phyloP scores from a whole-genome alignment of 2,888 invertebrate genomes.

The Napeogenes inachia region DNA sequence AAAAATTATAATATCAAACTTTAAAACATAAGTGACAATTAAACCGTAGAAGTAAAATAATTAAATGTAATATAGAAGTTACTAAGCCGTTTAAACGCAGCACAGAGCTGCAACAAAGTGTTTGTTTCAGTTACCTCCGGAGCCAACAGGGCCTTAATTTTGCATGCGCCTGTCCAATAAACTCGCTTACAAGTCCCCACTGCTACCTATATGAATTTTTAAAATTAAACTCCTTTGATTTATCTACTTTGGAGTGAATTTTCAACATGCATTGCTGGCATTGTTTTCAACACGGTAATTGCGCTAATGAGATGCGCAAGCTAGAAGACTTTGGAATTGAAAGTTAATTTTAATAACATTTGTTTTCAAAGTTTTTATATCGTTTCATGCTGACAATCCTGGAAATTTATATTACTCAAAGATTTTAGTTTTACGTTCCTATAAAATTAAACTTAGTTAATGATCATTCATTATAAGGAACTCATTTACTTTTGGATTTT shows the following conservation, averaged over 20 bases:
- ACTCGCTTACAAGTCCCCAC: conserved; percentile 28
- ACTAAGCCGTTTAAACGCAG: conserved; percentile 26
- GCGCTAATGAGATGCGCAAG: neutral
- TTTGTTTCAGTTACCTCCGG: conserved; percentile 36
- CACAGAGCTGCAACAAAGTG: conserved; percentile 36
- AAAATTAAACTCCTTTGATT: conserved; percentile 19
- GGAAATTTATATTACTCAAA: neutral
- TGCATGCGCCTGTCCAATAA: conserved; percentile 38
- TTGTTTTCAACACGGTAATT: conserved; percentile 4
- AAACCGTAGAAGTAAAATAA: neutral
- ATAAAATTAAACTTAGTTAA: no score
- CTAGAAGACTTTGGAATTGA: neutral
- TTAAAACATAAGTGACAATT: no score
- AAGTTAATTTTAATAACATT: neutral
- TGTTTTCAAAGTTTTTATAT: neutral
- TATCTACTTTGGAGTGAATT: conserved; percentile 1
- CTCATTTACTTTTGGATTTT: no score
- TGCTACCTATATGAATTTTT: conserved; percentile 26
- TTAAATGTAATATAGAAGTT: neutral
- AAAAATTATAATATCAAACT: no score
- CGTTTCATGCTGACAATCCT: neutral
- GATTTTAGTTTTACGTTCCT: no score
- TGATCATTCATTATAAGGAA: no score
- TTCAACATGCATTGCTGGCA: neutral
- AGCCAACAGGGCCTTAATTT: conserved; percentile 38